Evolutionary conservation across 2,888 invertebrate species (phyloP), one percentile per base, ranked within the genome.

Genomic region (Andrena fulva): DNA sequence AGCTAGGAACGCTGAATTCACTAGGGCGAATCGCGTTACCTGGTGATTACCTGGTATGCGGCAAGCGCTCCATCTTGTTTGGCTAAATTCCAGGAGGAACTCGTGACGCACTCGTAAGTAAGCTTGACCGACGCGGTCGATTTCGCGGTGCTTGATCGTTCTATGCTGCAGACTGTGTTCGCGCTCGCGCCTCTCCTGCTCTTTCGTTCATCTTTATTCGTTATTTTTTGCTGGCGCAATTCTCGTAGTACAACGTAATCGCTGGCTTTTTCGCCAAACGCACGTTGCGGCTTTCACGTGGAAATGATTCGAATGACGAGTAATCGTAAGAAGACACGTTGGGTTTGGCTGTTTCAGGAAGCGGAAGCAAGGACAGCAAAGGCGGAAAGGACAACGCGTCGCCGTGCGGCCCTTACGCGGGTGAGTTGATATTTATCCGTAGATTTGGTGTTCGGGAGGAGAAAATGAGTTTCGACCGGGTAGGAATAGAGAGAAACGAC

Each of bases 331-430:
- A 16, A 1, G 33, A 8, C 29, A 54, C 12, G 70, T 42, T 74
- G 5, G 5, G 2, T 56, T 82, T 31, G 0, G 20, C 35, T 95
- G 94, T 96, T 95, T 80, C 95, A 97, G 97, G 97, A 94, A 96
- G 96, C 95, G 96, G 95, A 94, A 95, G 96, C 92, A 97, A 96
- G 94, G 96, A 96, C 92, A 95, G 95, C 87, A 96, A 96, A 93
- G 95, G 95, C 93, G 96, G 95, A 93, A 96, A 96, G 94, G 97
- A 97, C 93, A 95, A 96, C 87, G 96, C 96, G 79, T 96, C 96
- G 74, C 96, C 96, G 66, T 96, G 96, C 85, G 96, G 96, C 77
- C 96, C 96, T 93, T 95, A 94, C 86, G 91, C 93, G 82, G 91
- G 94, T 94, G 86, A 93, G 93, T 93, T 27, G 8, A n/a, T 33